Evolutionary conservation across 2,113 vertebrate species (phyloP).

Genomic region (Percina caprodes): DNA sequence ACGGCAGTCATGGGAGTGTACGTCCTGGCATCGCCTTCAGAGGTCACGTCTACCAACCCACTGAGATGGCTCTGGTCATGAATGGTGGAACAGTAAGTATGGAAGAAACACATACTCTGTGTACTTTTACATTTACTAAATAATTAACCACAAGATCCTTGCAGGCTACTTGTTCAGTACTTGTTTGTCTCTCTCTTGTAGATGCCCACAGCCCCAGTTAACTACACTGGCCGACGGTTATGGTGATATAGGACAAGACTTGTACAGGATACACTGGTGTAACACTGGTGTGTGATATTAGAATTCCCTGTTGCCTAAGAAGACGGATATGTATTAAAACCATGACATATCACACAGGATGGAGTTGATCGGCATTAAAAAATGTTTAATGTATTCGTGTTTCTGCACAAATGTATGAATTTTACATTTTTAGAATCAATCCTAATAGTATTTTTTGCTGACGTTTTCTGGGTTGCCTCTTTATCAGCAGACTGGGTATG

Average conservation of each 20-base stretch:
- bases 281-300: constrained; percentile 3
- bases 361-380: constrained; percentile 22
- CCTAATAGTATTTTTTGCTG: constrained; percentile 23
- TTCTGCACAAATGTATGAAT: constrained; percentile 31
- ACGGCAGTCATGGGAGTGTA: constrained; percentile 86
- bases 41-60: constrained; percentile 98
- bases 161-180: neutral
- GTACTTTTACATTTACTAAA: neutral
- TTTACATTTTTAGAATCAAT: constrained; percentile 16
- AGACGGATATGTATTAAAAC: constrained; percentile 13
- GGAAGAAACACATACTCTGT: neutral
- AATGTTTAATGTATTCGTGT: constrained; percentile 48
- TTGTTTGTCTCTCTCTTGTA: constrained; percentile 73
- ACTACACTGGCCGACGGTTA: constrained; percentile 95
- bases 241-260: constrained; percentile 86
- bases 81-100: constrained; percentile 95
- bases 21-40: constrained; percentile 92
- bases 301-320: constrained; percentile 29
- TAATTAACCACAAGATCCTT: neutral
- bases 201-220: constrained; percentile 98
- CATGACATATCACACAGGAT: constrained; percentile 14
- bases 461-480: constrained; percentile 10
- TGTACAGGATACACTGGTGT: constrained; percentile 26
- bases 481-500: neutral
- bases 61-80: constrained; percentile 98